Base-by-base conservation (phyloP, 2,888 invertebrate genomes). In the Hypercompe scribonia region DNA sequence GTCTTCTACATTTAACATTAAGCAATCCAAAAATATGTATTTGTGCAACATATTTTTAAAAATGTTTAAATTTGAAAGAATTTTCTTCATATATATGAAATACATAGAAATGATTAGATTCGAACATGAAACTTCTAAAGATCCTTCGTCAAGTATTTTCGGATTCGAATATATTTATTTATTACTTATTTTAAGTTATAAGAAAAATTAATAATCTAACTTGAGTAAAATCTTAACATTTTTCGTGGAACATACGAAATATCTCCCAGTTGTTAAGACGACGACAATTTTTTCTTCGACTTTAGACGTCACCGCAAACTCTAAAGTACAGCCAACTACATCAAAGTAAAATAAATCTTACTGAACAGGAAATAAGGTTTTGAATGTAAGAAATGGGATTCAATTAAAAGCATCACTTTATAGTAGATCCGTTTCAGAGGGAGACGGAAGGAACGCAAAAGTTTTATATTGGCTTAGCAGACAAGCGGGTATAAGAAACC, bases 391-490 rank as follows among this genome's bases (percentile, higher is more conserved):
- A 71, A 77, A 65, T 46, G 50, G 42, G 58, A 82, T 88, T 86
- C 88, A 88, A 86, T 88, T 88, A 87, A 85, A 79, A 79, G 74
- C 73, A 75, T 75, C 79, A 81, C 79, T 87, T 83, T 81, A 78
- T 78, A 81, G 71, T 75, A 80, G 84, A 82, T 82, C 78, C 79
- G 77, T 77, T 84, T 78, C 75, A 74, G 77, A 81, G 81, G 78
- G 76, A 77, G 73, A 78, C 76, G 86, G 82, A 82, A 77, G 79
- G 81, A 79, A 84, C 80, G 81, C 74, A 78, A 81, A 86, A 87
- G 88, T 88, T 87, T 87, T 88, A 86, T 87, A 88, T 87, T 87
- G 82, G 86, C 84, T 88, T 84, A 85, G 77, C 74, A 50, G 78
- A 77, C 85, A 79, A 74, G 76, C 79, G 74, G 80, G 74, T 75